These are phyloP conservation scores for Indicator maculatus DNA, from an alignment of 2,113 vertebrate genomes.

Conservation along the genomic window DNA sequence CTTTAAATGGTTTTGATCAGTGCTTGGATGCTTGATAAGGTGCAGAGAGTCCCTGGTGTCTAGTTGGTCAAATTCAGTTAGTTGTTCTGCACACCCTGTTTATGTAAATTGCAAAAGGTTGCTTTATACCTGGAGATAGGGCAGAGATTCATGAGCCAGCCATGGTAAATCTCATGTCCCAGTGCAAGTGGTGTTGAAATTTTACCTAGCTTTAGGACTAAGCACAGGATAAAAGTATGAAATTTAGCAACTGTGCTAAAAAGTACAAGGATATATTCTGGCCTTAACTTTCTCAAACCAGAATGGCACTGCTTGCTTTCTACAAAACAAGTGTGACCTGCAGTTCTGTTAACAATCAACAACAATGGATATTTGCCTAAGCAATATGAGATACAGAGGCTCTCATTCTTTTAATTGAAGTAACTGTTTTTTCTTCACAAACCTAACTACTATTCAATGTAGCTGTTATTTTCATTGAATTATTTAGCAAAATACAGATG, in stretches of 20 bases:
- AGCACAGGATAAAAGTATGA: background rate
- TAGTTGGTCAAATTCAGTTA: background rate
- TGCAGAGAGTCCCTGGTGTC: background rate
- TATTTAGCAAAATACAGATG: constrained; percentile 9
- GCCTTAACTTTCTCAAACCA: background rate
- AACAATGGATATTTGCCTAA: background rate
- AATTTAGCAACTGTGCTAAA: background rate
- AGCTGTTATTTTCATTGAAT: background rate
- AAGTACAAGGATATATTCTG: background rate
- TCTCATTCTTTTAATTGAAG: background rate
- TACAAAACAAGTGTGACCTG: background rate
- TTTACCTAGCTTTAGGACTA: background rate
- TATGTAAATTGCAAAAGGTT: background rate
- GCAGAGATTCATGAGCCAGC: background rate
- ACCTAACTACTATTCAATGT: background rate
- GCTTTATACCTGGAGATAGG: background rate
- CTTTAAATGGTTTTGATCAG: background rate
- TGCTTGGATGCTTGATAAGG: background rate
- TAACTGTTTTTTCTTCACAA: background rate
- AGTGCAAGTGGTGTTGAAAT: background rate
- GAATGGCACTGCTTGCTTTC: background rate
- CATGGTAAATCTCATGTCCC: background rate
- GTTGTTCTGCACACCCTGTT: background rate
- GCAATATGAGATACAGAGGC: background rate
- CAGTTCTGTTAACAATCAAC: background rate